Conservation (phyloP, 2,888 invertebrate species). For the Drosophila melanosoma region DNA sequence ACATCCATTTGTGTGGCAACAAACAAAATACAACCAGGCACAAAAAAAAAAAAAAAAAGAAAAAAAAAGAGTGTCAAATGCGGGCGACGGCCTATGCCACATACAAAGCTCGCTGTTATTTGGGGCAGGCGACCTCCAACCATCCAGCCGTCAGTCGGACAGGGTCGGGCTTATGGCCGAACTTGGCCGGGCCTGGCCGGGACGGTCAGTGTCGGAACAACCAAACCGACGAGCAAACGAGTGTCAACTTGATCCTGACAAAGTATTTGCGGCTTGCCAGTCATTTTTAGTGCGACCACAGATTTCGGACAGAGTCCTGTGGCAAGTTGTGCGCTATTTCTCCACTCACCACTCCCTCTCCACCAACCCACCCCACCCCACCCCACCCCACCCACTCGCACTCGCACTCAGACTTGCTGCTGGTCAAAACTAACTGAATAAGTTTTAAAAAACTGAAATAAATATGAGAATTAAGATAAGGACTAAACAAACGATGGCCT, state of each 20-base stretch:
- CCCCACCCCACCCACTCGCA: neutral
- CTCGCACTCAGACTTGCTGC: neutral
- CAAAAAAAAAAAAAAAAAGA: constrained; percentile 8
- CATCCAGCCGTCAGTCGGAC: neutral
- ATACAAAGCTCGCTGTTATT: constrained; percentile 13
- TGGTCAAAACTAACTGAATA: constrained; percentile 6
- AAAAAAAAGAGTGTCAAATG: constrained; percentile 69
- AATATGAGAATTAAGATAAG: constrained; percentile 13
- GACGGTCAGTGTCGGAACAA: neutral
- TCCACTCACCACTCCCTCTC: no score
- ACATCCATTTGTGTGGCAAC: constrained; percentile 27
- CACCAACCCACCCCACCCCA: neutral
- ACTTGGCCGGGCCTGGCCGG: neutral
- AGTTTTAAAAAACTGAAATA: constrained; percentile 7
- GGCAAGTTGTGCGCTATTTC: constrained; percentile 1
- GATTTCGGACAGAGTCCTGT: constrained; percentile 36
- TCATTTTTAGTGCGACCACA: constrained; percentile 74
- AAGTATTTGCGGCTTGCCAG: constrained; percentile 78
- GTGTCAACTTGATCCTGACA: constrained; percentile 81
- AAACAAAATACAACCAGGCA: constrained; percentile 8
- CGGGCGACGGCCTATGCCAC: constrained; percentile 45
- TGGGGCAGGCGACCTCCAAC: constrained; percentile 25
- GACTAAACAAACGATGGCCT: neutral
- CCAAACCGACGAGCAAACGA: constrained; percentile 55
- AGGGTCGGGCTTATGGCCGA: constrained; percentile 36